Evolutionary conservation across 2,113 vertebrate genomes (phyloP), one percentile per base, ranked within the genome.

Genomic region (Puntigrus tetrazona): DNA sequence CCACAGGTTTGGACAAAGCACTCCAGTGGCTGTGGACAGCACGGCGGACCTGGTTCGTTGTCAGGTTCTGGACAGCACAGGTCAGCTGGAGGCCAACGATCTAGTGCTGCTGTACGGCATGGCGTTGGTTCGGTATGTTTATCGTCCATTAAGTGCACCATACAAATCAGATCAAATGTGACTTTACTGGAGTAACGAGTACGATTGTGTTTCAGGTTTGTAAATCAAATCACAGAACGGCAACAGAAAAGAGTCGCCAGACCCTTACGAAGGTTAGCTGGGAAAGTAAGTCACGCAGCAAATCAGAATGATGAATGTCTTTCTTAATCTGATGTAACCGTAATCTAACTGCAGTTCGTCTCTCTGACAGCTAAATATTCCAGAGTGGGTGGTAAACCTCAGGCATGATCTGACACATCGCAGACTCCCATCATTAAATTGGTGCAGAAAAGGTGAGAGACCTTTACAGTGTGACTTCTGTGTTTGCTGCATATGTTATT

Each of bases 21-120:
- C 95, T 18, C 98, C 97, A 0, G 95, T 99, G n/a, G 97, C 97
- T 0, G 96, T 99, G 90, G 97, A 97, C 83, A 96, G 95, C 91
- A 98, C 97, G 0, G 96, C 97, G 3, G 97, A 97, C 87, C 95
- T 99, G 88, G 94, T 98, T 27, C 89, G 96, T 25, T 97, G 97
- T 89, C 97, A 98, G 88, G 95, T 98, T 18, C 90, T 97, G 55
- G 97, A 99, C 92, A 89, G 92, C 29, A 93, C 94, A 2, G 96
- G 95, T 13, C 93, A 92, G 38, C 52, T 98, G 91, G 93, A 93
- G 47, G 92, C 94, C 0, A 94, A 96, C 0, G 98, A 97, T 8
- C 94, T 99, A 88, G 94, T 96, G 72, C 92, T 98, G 29, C 94
- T 96, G 0, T 99, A 98, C 0, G 97, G 97, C 3, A 92, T 96